Evolutionary conservation across 2,888 invertebrate genomes (phyloP).

Genomic region (Protula sp.): DNA sequence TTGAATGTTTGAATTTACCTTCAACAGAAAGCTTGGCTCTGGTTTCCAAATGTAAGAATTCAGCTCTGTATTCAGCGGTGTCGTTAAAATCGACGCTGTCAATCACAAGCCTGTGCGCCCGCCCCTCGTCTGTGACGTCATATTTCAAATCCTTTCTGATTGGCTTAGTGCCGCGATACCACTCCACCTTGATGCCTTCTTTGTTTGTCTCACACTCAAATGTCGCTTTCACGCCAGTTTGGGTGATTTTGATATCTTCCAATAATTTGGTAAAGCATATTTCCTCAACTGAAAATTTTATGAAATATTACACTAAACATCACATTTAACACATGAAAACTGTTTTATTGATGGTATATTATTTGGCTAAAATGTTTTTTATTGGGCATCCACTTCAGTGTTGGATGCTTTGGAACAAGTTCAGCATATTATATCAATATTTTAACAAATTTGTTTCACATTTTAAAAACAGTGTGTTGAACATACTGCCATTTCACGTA

Average conservation of each 20-base stretch:
- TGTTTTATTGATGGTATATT: no score
- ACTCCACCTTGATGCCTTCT: conserved; percentile 70
- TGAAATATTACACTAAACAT: not conserved
- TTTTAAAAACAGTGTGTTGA: no score
- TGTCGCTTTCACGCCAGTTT: conserved; percentile 33
- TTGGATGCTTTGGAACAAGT: no score
- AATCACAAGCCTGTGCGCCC: conserved; percentile 73
- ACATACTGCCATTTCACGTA: no score
- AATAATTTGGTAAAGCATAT: conserved; percentile 43
- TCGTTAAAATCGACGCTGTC: conserved; percentile 69
- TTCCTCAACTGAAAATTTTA: conserved; percentile 37
- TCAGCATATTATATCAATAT: no score
- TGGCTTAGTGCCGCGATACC: conserved; percentile 56
- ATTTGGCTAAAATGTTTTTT: no score
- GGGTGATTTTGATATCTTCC: conserved; percentile 38
- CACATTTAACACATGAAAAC: not conserved
- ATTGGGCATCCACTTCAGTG: no score
- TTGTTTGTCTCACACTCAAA: conserved; percentile 78
- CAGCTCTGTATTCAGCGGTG: conserved; percentile 36
- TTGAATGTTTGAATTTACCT: no score
- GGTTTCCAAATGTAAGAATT: conserved; percentile 35
- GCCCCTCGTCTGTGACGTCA: conserved; percentile 19
- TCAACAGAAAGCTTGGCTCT: conserved; percentile 38
- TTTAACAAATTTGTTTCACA: no score
- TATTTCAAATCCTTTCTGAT: conserved; percentile 12